Conservation (phyloP, 2,797 vertebrate genomes). For the Acanthurus tractus region DNA sequence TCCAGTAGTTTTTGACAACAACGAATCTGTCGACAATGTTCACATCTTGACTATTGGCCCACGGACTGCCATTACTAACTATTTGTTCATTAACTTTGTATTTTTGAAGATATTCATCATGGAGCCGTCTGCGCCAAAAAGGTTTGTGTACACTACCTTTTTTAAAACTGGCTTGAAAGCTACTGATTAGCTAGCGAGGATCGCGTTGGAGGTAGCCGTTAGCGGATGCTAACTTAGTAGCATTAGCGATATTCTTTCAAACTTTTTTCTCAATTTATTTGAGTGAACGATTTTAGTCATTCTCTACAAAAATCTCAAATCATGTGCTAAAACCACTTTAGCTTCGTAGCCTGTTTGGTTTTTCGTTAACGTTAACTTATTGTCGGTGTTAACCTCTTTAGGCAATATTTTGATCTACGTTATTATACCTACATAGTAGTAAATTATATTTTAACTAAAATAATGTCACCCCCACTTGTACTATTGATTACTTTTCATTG, state of each 20-base stretch:
- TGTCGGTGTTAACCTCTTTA: too few relatives aligned
- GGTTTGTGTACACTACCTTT: slow-evolving; percentile 60
- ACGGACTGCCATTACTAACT: neutral
- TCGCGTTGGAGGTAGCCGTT: slow-evolving; percentile 50
- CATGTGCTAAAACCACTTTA: fast-evolving
- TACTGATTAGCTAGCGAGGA: slow-evolving; percentile 37
- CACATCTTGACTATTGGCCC: slow-evolving; percentile 43
- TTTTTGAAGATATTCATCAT: slow-evolving; percentile 48
- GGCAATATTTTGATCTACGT: too few relatives aligned
- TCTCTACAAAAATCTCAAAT: neutral
- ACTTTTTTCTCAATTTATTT: neutral
- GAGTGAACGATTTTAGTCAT: fast-evolving
- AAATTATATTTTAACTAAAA: too few relatives aligned
- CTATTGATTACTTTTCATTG: too few relatives aligned
- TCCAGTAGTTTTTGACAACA: slow-evolving; percentile 76
- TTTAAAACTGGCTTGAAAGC: slow-evolving; percentile 21
- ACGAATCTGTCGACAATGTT: slow-evolving; percentile 71
- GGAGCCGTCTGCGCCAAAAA: slow-evolving; percentile 82
- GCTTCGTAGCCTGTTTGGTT: neutral
- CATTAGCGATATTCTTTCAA: slow-evolving; percentile 12
- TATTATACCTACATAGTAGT: too few relatives aligned
- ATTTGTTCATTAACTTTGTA: neutral
- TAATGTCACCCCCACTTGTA: too few relatives aligned
- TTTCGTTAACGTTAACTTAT: neutral
- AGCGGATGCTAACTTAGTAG: slow-evolving; percentile 56